A percentile compares a stretch with the other conserved stretches of the same genome.
These are phyloP conservation scores for Cottus gobio DNA, from an alignment of 2,113 vertebrate genomes.

Conservation along the genomic window DNA sequence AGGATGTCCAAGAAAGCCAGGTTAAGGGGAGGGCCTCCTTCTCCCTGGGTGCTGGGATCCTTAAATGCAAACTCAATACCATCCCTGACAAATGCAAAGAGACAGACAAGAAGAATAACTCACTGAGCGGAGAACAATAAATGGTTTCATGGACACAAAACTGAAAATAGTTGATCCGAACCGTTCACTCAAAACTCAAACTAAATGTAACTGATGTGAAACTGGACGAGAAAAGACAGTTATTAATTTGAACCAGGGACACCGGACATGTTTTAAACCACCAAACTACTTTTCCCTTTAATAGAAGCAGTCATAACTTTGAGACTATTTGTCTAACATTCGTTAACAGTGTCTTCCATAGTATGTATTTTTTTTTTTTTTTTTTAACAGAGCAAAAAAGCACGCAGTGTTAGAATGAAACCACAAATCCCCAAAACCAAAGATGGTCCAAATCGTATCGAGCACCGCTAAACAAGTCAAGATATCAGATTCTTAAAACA, in stretches of 20 bases:
- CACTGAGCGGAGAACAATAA: not conserved
- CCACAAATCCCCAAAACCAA: not conserved
- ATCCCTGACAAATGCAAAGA: constrained; percentile 83
- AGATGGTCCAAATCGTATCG: not conserved
- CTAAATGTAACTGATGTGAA: not conserved
- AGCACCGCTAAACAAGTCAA: not conserved
- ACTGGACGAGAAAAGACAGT: not conserved
- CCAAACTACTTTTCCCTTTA: not conserved
- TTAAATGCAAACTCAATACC: constrained; percentile 99
- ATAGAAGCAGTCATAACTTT: not conserved
- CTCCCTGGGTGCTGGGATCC: constrained; percentile 97
- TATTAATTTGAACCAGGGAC: not conserved
- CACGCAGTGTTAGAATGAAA: not conserved
- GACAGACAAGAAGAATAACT: constrained; percentile 12
- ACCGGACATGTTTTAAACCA: not conserved
- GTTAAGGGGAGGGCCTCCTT: constrained; percentile 94
- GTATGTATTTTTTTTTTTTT: not conserved
- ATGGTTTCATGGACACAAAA: not conserved
- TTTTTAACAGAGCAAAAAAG: not conserved
- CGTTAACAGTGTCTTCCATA: not conserved
- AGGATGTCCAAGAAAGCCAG: constrained; percentile 98
- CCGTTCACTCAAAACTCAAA: not conserved
- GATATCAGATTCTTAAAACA: not conserved
- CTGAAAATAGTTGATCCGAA: not conserved
- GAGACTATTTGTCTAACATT: not conserved